phyloP scores from a whole-genome alignment of 2,113 vertebrate genomes.

The Rhinoderma darwinii region DNA sequence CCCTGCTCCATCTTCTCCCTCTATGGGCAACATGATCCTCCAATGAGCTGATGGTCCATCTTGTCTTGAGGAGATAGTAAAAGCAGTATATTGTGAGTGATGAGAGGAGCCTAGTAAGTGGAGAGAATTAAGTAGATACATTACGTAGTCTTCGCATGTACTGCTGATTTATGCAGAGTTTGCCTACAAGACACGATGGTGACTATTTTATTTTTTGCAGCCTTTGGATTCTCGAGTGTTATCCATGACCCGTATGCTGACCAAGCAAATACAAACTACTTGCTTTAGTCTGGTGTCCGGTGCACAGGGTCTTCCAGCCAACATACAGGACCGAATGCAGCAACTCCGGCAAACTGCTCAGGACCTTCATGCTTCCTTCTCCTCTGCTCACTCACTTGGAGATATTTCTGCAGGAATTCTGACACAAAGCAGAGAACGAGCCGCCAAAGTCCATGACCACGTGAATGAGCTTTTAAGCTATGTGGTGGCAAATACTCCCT shows the following conservation, averaged over 20 bases:
- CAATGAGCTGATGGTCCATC: no score
- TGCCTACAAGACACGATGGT: no score
- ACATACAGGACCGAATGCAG: conserved; percentile 79
- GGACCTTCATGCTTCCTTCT: conserved; percentile 82
- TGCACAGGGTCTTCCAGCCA: conserved; percentile 84
- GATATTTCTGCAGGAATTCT: conserved; percentile 80
- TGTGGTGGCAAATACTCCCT: conserved; percentile 74
- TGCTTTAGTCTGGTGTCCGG: conserved; percentile 77
- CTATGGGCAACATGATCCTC: no score
- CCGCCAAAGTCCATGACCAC: conserved; percentile 78
- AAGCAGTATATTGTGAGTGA: no score
- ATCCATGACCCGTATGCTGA: conserved; percentile 79
- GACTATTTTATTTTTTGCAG: conserved; percentile 52
- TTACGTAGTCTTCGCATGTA: no score
- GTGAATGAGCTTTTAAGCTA: conserved; percentile 81
- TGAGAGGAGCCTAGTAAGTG: no score
- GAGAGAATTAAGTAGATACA: no score
- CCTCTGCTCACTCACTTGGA: conserved; percentile 69
- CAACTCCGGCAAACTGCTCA: conserved; percentile 73
- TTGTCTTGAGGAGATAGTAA: no score
- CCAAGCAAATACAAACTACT: conserved; percentile 77
- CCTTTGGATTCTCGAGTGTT: conserved; percentile 72
- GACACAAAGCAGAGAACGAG: conserved; percentile 73
- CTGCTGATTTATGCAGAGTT: no score
- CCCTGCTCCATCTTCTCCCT: no score